A percentile compares a stretch with the other conserved stretches of the same genome.
Conservation (phyloP, 1,140 invertebrate species). For the Atta colombica region DNA sequence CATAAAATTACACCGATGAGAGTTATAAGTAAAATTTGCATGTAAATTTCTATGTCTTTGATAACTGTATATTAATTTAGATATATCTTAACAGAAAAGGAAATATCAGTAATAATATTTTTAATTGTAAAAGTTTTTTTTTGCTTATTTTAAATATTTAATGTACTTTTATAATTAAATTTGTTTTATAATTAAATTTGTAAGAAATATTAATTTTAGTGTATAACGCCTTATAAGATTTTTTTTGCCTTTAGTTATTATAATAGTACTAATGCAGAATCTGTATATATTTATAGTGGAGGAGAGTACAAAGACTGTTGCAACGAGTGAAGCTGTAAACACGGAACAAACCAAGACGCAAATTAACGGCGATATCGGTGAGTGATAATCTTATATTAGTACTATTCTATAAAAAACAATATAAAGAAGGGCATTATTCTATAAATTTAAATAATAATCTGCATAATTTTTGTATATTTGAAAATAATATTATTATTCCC, state of each 20-base stretch:
- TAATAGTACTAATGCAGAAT: neutral
- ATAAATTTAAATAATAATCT: no score
- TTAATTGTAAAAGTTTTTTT: neutral
- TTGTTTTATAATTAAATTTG: neutral
- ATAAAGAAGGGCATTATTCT: no score
- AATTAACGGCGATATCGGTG: slow-evolving; percentile 78
- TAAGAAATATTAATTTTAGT: neutral
- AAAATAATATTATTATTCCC: neutral
- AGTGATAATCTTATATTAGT: slow-evolving; percentile 56
- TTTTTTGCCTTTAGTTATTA: neutral
- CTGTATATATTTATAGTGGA: slow-evolving; percentile 59
- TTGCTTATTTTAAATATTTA: neutral
- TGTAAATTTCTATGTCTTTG: slow-evolving; percentile 12
- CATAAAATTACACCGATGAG: neutral
- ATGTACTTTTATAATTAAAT: neutral
- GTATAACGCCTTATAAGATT: neutral
- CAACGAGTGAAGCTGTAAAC: slow-evolving; percentile 47
- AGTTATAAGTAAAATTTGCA: slow-evolving; percentile 2
- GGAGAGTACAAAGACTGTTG: slow-evolving; percentile 45
- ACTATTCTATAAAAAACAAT: no score
- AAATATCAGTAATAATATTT: neutral
- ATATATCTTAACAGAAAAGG: neutral
- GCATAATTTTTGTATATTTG: no score
- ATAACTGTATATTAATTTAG: neutral
- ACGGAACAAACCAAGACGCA: slow-evolving; percentile 58